Conservation (phyloP, 2,113 vertebrate species). For the Pelecanoides urinatrix region DNA sequence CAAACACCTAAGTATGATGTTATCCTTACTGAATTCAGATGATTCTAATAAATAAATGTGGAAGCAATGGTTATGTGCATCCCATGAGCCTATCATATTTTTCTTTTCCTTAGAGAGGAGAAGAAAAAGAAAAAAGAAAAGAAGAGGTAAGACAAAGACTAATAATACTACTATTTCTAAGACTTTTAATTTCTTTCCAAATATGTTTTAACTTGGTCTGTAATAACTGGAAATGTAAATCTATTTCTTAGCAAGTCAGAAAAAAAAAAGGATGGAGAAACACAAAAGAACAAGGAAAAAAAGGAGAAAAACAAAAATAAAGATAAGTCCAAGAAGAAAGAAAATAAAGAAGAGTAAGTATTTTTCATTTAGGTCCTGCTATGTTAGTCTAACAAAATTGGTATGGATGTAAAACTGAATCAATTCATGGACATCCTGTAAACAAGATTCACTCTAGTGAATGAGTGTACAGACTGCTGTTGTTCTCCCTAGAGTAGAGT, state of each 20-base stretch:
- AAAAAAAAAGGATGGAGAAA: conserved; percentile 72
- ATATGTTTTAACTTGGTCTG: neutral
- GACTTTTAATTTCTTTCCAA: neutral
- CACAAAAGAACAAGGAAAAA: conserved; percentile 71
- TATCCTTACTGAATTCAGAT: neutral
- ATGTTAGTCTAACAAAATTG: neutral
- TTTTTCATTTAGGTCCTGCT: neutral
- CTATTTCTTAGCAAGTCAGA: conserved; percentile 69
- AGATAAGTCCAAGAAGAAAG: conserved; percentile 70
- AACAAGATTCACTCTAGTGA: neutral
- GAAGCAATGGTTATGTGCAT: neutral
- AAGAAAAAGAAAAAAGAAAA: conserved; percentile 80
- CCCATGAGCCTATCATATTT: neutral
- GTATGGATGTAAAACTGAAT: neutral
- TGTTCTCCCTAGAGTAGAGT: neutral
- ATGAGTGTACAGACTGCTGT: neutral
- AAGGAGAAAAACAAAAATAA: conserved; percentile 66
- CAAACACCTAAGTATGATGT: neutral
- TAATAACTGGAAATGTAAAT: neutral
- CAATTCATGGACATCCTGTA: neutral
- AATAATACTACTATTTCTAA: neutral
- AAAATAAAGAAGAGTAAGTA: conserved; percentile 76
- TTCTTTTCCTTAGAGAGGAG: conserved; percentile 70
- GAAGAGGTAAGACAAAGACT: conserved; percentile 62
- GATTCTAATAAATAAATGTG: neutral